Conservation (phyloP, 2,113 vertebrate species). For the Thryonomys swinderianus region DNA sequence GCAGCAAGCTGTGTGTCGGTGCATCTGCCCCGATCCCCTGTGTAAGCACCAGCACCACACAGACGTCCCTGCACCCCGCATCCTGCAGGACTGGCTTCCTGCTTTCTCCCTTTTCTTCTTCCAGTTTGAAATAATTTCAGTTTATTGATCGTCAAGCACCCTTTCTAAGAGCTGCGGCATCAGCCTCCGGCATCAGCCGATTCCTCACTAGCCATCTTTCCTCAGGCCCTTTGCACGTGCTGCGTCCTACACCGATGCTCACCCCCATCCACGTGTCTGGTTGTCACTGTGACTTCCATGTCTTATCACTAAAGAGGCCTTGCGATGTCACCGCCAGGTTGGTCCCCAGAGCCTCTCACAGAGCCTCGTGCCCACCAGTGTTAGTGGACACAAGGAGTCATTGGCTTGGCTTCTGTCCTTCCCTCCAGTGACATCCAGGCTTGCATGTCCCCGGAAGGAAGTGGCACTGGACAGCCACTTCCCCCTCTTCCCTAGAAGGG, state of each 20-base stretch:
- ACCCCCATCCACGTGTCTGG: too few relatives aligned
- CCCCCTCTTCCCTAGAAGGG: too few relatives aligned
- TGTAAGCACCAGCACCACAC: too few relatives aligned
- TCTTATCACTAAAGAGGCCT: not conserved
- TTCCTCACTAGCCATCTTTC: too few relatives aligned
- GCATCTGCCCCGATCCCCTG: not conserved
- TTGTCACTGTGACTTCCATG: not conserved
- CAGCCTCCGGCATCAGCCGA: accelerated
- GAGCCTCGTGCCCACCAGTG: not conserved
- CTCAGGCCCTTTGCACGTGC: not conserved
- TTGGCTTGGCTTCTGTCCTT: not conserved
- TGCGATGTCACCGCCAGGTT: accelerated
- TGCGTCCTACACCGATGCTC: too few relatives aligned
- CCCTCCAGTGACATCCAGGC: too few relatives aligned
- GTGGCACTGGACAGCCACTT: too few relatives aligned
- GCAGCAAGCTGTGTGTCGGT: not conserved
- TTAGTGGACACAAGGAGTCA: not conserved
- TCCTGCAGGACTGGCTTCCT: not conserved
- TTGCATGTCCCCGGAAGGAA: not conserved
- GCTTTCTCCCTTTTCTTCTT: not conserved
- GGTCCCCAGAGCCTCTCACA: not conserved
- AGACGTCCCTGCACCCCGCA: not conserved
- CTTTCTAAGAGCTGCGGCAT: not conserved
- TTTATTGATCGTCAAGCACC: not conserved
- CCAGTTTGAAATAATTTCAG: not conserved